Percentiles rank a stretch among this genome's conserved stretches.
phyloP scores from a whole-genome alignment of 2,888 invertebrate genomes.

The Philaethria dido region DNA sequence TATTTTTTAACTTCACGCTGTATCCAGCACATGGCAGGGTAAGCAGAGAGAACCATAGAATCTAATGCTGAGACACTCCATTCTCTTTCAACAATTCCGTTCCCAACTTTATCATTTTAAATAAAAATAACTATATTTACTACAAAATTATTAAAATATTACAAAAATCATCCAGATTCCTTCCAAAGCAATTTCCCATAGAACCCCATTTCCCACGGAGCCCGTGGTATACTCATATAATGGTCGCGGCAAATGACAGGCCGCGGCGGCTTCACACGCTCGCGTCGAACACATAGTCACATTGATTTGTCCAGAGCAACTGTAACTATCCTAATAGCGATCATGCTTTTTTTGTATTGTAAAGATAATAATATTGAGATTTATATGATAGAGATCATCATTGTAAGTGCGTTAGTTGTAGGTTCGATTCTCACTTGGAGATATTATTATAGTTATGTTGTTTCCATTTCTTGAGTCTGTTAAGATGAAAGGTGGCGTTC shows the following conservation, averaged over 20 bases:
- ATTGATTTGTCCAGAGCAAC: conserved; percentile 39
- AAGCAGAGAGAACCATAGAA: too few relatives aligned
- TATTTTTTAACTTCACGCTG: too few relatives aligned
- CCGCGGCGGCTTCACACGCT: conserved; percentile 55
- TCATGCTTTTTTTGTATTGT: conserved; percentile 21
- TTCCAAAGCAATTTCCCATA: conserved; percentile 41
- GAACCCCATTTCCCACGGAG: conserved; percentile 50
- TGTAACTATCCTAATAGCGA: conserved; percentile 38
- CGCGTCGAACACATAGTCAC: conserved; percentile 35
- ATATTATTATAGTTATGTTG: too few relatives aligned
- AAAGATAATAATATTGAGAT: not conserved
- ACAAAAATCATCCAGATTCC: conserved; percentile 8
- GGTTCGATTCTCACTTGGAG: not conserved
- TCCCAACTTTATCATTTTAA: too few relatives aligned
- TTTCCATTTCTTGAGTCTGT: too few relatives aligned
- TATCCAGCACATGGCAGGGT: too few relatives aligned
- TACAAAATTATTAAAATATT: not conserved
- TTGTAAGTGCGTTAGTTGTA: not conserved
- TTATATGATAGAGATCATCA: not conserved
- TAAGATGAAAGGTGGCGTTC: too few relatives aligned
- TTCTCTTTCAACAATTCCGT: too few relatives aligned
- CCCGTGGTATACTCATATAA: conserved; percentile 44
- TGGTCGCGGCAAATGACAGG: conserved; percentile 57
- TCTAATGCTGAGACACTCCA: too few relatives aligned
- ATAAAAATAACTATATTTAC: not conserved